Evolutionary conservation across 2,888 invertebrate genomes (phyloP), one percentile per base, ranked within the genome.

Genomic region (Keiferia lycopersicella): DNA sequence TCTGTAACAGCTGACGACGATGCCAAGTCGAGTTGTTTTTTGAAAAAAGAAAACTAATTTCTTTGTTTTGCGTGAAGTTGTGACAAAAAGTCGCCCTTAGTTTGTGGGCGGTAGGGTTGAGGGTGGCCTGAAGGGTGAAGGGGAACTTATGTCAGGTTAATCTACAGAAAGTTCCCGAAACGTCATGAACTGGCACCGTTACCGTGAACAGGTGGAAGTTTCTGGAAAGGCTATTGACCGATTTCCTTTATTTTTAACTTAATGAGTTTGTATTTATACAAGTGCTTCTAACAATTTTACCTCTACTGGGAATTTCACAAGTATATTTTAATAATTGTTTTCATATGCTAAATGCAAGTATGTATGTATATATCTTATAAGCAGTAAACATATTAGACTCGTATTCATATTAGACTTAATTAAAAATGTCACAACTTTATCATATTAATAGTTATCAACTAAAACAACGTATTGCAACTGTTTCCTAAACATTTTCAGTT

Each of bases 131-230:
- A 22, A n/a, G 4, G 14, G 7, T 4, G 14, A n/a, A 8, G 3
- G 30, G 56, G 1, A 1, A 26, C 14, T 20, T 12, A 26, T n/a
- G 11, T n/a, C 16, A 10, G 7, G 50, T n/a, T 11, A 34, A 18
- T 48, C 4, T 48, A 22, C 16, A 22, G 61, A 61, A 61, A 50
- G 12, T 61, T 61, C 61, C 61, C 61, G 61, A 61, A 61, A 30
- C 11, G 22, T 56, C 56, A 26, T 3, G 22, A 53, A 18, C 26
- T 30, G 30, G 30, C 16, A 56, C 30, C 56, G 53, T 11, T 7
- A 4, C 8, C 7, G 51, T 51, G 7, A 20, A 22, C 14, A 18
- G 51, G 18, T 51, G 4, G 51, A 58, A 38, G 14, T n/a, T 41
- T 59, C 59, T 45, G 22, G 59, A 59, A 41, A 41, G 11, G 6